These are phyloP conservation scores for Bombus haemorrhoidalis DNA, from an alignment of 1,140 invertebrate genomes.

Conservation along the genomic window DNA sequence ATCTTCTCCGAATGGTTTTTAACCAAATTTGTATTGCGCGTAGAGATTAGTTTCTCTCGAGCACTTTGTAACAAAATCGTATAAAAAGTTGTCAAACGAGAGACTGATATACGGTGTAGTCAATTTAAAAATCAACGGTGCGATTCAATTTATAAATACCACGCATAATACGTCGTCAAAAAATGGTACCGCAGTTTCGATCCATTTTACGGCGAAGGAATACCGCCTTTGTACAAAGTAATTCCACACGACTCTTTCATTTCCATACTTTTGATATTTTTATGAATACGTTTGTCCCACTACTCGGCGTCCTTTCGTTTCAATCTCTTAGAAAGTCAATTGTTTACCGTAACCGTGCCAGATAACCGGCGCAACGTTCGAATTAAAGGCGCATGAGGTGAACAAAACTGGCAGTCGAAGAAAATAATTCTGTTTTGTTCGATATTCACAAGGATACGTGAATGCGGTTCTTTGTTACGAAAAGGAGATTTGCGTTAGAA, in stretches of 20 bases:
- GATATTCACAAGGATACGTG: background rate
- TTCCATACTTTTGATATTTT: background rate
- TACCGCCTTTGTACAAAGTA: background rate
- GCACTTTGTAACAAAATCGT: too few relatives aligned
- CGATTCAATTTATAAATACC: background rate
- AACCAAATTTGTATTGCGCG: too few relatives aligned
- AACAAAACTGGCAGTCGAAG: background rate
- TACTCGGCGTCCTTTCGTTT: background rate
- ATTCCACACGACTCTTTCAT: background rate
- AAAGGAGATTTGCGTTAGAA: too few relatives aligned
- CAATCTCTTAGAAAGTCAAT: background rate
- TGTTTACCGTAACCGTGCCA: background rate
- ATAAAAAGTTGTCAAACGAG: too few relatives aligned
- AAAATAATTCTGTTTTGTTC: background rate
- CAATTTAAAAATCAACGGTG: background rate
- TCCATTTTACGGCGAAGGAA: background rate
- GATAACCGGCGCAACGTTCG: background rate
- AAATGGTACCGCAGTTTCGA: background rate
- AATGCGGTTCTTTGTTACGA: too few relatives aligned
- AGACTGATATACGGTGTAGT: too few relatives aligned
- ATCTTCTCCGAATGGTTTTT: too few relatives aligned
- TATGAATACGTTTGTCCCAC: background rate
- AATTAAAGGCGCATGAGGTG: background rate
- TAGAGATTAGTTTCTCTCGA: too few relatives aligned
- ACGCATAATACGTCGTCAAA: too few relatives aligned